phyloP scores from a whole-genome alignment of 2,113 vertebrate species.

The Anhinga anhinga region DNA sequence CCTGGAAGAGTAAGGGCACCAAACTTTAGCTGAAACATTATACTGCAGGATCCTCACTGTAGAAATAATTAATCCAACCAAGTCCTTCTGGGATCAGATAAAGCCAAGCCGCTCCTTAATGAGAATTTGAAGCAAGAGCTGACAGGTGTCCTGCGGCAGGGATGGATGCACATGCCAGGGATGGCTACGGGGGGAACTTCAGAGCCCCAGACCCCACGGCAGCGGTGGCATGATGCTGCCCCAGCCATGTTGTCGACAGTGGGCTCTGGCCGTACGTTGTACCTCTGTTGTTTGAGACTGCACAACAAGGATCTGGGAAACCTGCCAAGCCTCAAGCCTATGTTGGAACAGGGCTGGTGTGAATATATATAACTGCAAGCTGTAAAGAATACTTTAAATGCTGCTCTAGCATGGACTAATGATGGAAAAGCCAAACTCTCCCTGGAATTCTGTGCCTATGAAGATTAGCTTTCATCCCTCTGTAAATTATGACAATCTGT shows the following conservation, averaged over 20 bases:
- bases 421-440: background rate
- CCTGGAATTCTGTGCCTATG: background rate
- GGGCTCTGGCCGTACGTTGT: background rate
- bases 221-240: rapidly evolving
- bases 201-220: background rate
- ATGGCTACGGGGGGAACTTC: background rate
- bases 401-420: background rate
- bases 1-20: background rate
- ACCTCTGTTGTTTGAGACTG: background rate
- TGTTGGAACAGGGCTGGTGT: background rate
- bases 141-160: background rate
- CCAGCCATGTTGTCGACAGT: background rate
- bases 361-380: background rate
- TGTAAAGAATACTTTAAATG: background rate
- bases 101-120: background rate
- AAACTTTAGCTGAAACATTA: background rate
- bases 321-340: background rate
- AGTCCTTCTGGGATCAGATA: background rate
- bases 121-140: background rate
- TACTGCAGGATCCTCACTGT: background rate
- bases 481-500: background rate
- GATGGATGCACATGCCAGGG: background rate
- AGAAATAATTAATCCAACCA: slow-evolving; percentile 15
- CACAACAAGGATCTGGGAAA: background rate
- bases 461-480: background rate